Percentiles rank a stretch among this genome's conserved stretches.
These are phyloP conservation scores for Laspeyria flexula DNA, from an alignment of 2,888 invertebrate species.

Conservation along the genomic window DNA sequence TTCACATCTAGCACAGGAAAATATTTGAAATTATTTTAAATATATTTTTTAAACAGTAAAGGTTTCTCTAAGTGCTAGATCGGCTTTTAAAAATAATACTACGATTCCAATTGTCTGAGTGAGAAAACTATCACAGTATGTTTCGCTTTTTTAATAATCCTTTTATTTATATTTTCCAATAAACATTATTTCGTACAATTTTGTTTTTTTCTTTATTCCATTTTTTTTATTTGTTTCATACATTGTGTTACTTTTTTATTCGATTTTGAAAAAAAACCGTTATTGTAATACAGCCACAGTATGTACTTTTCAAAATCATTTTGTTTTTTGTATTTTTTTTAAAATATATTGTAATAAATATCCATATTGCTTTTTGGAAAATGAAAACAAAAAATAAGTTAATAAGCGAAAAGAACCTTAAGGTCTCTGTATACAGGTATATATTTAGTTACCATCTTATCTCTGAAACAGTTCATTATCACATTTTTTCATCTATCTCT, in stretches of 20 bases:
- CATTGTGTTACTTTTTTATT: background rate
- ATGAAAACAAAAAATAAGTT: too few species aligned
- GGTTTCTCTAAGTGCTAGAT: conserved; percentile 11
- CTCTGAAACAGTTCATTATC: background rate
- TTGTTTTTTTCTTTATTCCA: conserved; percentile 53
- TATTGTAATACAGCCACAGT: too few species aligned
- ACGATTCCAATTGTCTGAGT: conserved; percentile 24
- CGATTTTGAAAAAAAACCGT: too few species aligned
- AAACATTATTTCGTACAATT: conserved; percentile 75
- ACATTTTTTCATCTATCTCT: conserved; percentile 29
- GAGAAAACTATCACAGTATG: conserved; percentile 41
- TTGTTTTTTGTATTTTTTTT: too few species aligned
- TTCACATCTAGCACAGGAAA: background rate
- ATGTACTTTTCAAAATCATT: too few species aligned
- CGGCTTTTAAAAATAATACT: conserved; percentile 6
- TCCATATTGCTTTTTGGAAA: too few species aligned
- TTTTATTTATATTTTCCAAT: conserved; percentile 74
- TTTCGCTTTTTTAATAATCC: conserved; percentile 65
- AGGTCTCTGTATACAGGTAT: background rate
- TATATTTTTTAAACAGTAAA: background rate
- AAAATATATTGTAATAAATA: too few species aligned
- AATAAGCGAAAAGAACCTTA: background rate
- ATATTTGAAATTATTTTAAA: background rate
- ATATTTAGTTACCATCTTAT: background rate
- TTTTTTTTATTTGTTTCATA: background rate